Conservation (phyloP, 2,888 invertebrate species). For the Sclerodermus sp. region DNA sequence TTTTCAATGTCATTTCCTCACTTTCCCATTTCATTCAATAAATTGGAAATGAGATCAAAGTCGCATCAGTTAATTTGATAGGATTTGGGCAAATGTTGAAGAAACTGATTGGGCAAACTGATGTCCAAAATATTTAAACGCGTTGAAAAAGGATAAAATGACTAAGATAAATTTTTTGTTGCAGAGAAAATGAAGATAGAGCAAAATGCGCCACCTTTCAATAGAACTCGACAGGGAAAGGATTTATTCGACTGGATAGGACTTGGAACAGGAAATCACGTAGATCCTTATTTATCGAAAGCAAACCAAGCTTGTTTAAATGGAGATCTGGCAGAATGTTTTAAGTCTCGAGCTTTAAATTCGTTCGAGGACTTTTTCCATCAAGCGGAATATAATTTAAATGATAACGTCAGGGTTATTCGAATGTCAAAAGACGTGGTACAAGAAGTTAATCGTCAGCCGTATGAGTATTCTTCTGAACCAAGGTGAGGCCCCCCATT, state of each 20-base stretch:
- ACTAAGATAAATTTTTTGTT: conserved; percentile 1
- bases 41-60: no score
- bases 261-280: conserved; percentile 71
- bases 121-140: no score
- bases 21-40: background rate
- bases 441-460: conserved; percentile 69
- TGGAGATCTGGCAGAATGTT: conserved; percentile 83
- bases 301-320: conserved; percentile 74
- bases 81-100: no score
- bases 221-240: conserved; percentile 65
- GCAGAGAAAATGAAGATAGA: conserved; percentile 1
- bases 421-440: conserved; percentile 72
- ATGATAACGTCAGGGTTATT: conserved; percentile 72
- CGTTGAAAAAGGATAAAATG: no score
- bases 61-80: no score
- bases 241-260: conserved; percentile 80
- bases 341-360: conserved; percentile 76
- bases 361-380: conserved; percentile 80
- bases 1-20: background rate
- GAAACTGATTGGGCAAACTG: no score
- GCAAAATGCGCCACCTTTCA: conserved; percentile 14
- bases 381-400: conserved; percentile 61
- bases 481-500: conserved; percentile 56
- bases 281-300: conserved; percentile 77
- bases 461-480: conserved; percentile 72